These are phyloP conservation scores for Hippocampus mohnikei DNA, from an alignment of 2,113 vertebrate species.

Conservation along the genomic window DNA sequence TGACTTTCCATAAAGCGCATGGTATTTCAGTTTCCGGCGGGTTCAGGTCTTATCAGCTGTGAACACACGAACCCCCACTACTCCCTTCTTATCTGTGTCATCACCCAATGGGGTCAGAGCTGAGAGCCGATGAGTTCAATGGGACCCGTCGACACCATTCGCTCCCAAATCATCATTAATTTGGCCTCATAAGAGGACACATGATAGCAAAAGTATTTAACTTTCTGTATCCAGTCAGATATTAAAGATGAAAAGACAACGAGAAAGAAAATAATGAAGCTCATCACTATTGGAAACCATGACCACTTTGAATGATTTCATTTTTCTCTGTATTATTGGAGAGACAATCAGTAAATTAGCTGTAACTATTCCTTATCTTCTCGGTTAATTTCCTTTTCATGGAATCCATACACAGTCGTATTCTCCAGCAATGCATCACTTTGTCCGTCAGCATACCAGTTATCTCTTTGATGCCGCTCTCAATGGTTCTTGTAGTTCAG, in stretches of 20 bases:
- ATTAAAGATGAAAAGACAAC: background rate
- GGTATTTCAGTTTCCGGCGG: slow-evolving; percentile 39
- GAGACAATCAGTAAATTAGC: background rate
- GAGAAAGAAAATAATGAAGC: background rate
- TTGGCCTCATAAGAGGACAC: slow-evolving; percentile 23
- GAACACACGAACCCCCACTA: slow-evolving; percentile 60
- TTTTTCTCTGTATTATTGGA: background rate
- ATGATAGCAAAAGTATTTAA: slow-evolving; percentile 14
- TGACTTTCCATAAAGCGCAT: slow-evolving; percentile 37
- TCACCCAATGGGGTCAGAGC: slow-evolving; percentile 65
- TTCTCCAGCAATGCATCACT: slow-evolving; percentile 7
- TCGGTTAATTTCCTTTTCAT: background rate
- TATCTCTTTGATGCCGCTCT: slow-evolving; percentile 7
- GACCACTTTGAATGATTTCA: background rate
- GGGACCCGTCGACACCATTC: slow-evolving; percentile 24
- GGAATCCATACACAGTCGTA: background rate
- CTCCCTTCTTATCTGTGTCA: slow-evolving; percentile 63
- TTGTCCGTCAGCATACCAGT: background rate
- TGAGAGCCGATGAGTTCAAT: slow-evolving; percentile 42
- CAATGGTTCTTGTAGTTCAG: slow-evolving; percentile 20
- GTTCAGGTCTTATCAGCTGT: slow-evolving; percentile 62
- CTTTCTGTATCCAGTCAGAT: background rate
- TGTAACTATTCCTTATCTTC: background rate
- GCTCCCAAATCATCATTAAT: slow-evolving; percentile 28
- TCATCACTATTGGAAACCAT: background rate